Conservation (phyloP, 2,888 invertebrate genomes). For the Choreutis nemorana region DNA sequence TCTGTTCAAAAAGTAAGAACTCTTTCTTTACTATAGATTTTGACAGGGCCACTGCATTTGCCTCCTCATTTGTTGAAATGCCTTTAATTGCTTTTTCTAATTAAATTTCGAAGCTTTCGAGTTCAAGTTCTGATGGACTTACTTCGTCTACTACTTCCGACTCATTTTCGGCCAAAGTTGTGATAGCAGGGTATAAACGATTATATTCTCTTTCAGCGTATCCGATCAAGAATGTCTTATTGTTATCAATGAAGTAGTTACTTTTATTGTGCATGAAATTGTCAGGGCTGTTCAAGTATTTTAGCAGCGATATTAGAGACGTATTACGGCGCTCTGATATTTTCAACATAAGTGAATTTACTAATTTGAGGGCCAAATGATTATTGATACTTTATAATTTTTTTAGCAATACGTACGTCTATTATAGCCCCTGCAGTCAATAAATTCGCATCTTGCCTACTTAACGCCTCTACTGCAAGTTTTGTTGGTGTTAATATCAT, state of each 20-base stretch:
- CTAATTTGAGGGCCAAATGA: slow-evolving; percentile 10
- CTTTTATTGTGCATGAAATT: slow-evolving; percentile 11
- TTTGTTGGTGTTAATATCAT: slow-evolving; percentile 9
- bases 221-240: slow-evolving; percentile 10
- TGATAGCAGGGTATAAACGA: slow-evolving; percentile 6
- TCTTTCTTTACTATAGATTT: slow-evolving; percentile 10
- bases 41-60: slow-evolving; percentile 9
- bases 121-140: slow-evolving; percentile 10
- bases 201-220: slow-evolving; percentile 6
- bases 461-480: slow-evolving; percentile 11
- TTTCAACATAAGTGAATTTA: slow-evolving; percentile 10
- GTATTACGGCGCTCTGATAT: slow-evolving; percentile 11
- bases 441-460: slow-evolving; percentile 10
- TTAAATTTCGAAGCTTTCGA: slow-evolving; percentile 8
- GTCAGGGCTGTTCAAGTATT: slow-evolving; percentile 10
- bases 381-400: slow-evolving; percentile 8
- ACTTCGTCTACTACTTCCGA: slow-evolving; percentile 6
- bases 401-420: slow-evolving; percentile 6
- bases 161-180: slow-evolving; percentile 7
- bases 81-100: slow-evolving; percentile 11
- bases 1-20: slow-evolving; percentile 11
- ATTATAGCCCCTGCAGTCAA: slow-evolving; percentile 8
- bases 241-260: slow-evolving; percentile 9
- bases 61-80: slow-evolving; percentile 9
- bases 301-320: slow-evolving; percentile 11